Conservation (phyloP, 2,113 vertebrate genomes). For the Crotalus tigris region DNA sequence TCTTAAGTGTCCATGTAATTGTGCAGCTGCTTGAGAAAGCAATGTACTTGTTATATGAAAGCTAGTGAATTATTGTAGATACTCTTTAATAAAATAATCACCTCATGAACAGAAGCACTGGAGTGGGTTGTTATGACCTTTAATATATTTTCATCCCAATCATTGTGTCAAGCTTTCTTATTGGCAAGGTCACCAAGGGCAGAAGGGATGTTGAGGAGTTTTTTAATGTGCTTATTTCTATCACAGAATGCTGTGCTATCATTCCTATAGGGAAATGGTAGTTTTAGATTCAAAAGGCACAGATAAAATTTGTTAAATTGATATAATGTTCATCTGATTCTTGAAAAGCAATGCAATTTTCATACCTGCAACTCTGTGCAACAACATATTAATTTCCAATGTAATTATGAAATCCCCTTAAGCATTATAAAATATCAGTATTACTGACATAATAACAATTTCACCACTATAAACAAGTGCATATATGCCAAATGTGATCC, state of each 20-base stretch:
- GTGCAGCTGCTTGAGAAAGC: slow-evolving; percentile 28
- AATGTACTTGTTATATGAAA: slow-evolving; percentile 36
- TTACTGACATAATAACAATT: not conserved
- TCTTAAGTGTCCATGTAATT: slow-evolving; percentile 7
- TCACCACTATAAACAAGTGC: not conserved
- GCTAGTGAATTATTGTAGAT: slow-evolving; percentile 38
- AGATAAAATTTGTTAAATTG: not conserved
- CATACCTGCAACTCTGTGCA: not conserved
- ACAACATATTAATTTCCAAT: not conserved
- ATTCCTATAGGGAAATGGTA: not conserved
- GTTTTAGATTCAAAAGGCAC: not conserved
- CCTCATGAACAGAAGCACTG: not conserved
- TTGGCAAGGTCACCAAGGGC: slow-evolving; percentile 29
- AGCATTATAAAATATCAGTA: not conserved
- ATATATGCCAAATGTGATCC: not conserved
- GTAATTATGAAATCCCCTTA: not conserved
- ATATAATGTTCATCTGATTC: not conserved
- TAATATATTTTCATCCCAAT: slow-evolving; percentile 44
- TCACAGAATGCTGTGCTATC: not conserved
- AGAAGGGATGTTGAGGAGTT: slow-evolving; percentile 2
- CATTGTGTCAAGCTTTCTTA: slow-evolving; percentile 27
- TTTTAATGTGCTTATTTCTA: slow-evolving; percentile 25
- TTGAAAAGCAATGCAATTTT: not conserved
- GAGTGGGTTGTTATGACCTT: slow-evolving; percentile 33
- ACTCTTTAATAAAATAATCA: slow-evolving; percentile 51